Base-by-base conservation (phyloP, 1,140 invertebrate genomes). In the Drosophila parvula region DNA sequence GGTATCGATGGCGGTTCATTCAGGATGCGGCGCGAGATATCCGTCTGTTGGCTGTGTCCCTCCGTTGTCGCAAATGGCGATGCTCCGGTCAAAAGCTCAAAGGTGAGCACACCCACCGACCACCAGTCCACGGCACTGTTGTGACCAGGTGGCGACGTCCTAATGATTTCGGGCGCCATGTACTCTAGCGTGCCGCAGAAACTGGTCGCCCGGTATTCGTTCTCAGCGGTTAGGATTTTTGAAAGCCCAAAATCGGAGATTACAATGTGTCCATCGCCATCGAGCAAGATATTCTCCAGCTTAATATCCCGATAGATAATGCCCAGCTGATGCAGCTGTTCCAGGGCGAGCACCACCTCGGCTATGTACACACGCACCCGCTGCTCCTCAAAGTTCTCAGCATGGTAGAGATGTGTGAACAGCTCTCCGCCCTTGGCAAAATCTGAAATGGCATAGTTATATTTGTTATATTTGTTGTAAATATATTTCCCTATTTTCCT, bases 131-230 rank as follows among this genome's bases (percentile, higher is more conserved):
- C 98, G 73, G 97, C 96, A 91, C 97, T 96, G 95, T 98, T 96
- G 92, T 98, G 97, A 34, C 97, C 97, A 57, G 95, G 94, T 44
- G 94, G 95, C 59, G 96, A 96, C 50, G 96, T 96, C 73, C 95
- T 93, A 34, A 98, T 96, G 14, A 98, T 96, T 93, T 98, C 98
- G 10, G 98, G 98, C 4, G 97, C 97, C 97, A 98, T 98, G 90
- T 98, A 98, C 91, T 99, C 98, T 71, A 99, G 97, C 47, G 98
- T 99, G 22, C 98, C 98, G 93, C 98, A 99, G 93, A 99, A 99
- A 18, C 98, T 99, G 93, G 98, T 98, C 0, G 98, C 97, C 79
- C 98, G 78, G 63, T 88, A 86, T n/a, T 91, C 82, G 36, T 91
- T 84, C 50, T 94, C 92, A 81, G 94, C 82, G 7, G 92, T 81